A percentile compares a stretch with the other conserved stretches of the same genome.
phyloP scores from a whole-genome alignment of 2,797 vertebrate genomes.

The Sylvilagus floridanus region DNA sequence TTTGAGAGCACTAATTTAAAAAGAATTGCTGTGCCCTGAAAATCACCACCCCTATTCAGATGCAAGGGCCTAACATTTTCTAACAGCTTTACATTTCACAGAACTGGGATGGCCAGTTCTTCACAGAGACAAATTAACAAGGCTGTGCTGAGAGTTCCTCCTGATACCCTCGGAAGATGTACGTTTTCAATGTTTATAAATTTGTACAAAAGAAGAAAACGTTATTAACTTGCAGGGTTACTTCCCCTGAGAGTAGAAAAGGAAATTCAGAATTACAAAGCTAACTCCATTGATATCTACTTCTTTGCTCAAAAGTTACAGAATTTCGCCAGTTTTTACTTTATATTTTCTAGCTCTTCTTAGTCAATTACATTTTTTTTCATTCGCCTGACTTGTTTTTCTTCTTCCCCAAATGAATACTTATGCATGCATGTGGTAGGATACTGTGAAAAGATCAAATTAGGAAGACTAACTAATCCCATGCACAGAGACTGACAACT shows the following conservation, averaged over 20 bases:
- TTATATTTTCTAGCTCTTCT: not conserved
- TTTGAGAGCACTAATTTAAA: not conserved
- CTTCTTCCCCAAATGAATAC: not conserved
- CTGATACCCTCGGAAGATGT: not conserved
- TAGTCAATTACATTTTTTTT: not conserved
- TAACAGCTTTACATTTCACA: not conserved
- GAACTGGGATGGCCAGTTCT: not conserved
- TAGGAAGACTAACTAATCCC: not conserved
- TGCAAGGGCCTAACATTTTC: not conserved
- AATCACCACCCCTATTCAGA: not conserved
- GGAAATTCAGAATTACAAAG: not conserved
- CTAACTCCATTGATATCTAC: not conserved
- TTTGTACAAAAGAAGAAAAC: not conserved
- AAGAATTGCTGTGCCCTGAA: not conserved
- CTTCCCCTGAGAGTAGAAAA: not conserved
- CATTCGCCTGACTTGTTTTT: not conserved
- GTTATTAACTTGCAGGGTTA: not conserved
- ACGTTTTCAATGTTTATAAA: slow-evolving; percentile 1
- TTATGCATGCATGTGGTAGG: not conserved
- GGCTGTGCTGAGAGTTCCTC: not conserved
- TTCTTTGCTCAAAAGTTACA: not conserved
- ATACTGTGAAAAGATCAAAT: not conserved
- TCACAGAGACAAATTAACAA: slow-evolving; percentile 25
- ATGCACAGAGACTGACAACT: not conserved
- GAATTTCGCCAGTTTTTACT: slow-evolving; percentile 5